phyloP scores from a whole-genome alignment of 2,888 invertebrate species.

The Erannis defoliaria region DNA sequence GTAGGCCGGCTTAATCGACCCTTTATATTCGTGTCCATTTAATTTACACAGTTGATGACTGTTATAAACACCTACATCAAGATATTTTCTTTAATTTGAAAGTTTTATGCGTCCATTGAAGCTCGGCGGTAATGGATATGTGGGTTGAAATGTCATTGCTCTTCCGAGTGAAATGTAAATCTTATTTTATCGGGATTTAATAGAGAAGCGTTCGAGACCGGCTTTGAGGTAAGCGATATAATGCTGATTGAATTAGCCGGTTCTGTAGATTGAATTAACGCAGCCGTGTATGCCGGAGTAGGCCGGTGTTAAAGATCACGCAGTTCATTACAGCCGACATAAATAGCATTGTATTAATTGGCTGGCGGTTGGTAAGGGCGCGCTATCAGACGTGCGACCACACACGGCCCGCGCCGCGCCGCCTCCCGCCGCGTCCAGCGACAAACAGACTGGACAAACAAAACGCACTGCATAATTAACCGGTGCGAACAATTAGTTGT shows the following conservation, averaged over 20 bases:
- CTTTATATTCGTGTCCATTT: constrained; percentile 71
- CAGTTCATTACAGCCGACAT: constrained; percentile 40
- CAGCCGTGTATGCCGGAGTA: constrained; percentile 30
- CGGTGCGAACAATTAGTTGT: constrained; percentile 80
- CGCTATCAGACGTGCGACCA: constrained; percentile 43
- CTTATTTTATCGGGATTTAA: constrained; percentile 42
- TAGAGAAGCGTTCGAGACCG: constrained; percentile 38
- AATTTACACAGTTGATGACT: constrained; percentile 71
- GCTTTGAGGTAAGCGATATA: constrained; percentile 38
- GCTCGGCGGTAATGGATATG: constrained; percentile 40
- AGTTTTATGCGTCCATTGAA: constrained; percentile 55
- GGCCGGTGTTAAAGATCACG: constrained; percentile 45
- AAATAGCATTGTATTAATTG: constrained; percentile 48
- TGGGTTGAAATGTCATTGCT: constrained; percentile 39
- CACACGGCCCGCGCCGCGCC: constrained; percentile 34
- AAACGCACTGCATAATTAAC: constrained; percentile 72
- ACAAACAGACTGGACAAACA: constrained; percentile 64
- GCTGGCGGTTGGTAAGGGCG: constrained; percentile 37
- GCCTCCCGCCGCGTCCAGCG: constrained; percentile 40
- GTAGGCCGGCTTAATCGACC: constrained; percentile 68
- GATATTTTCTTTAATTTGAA: constrained; percentile 65
- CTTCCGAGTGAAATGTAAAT: constrained; percentile 43
- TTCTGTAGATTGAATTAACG: constrained; percentile 39
- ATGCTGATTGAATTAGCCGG: constrained; percentile 41
- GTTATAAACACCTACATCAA: constrained; percentile 72